A percentile compares a stretch with the other conserved stretches of the same genome.
These are phyloP conservation scores for Epistrophella euchroma DNA, from an alignment of 2,888 invertebrate species.

Conservation along the genomic window DNA sequence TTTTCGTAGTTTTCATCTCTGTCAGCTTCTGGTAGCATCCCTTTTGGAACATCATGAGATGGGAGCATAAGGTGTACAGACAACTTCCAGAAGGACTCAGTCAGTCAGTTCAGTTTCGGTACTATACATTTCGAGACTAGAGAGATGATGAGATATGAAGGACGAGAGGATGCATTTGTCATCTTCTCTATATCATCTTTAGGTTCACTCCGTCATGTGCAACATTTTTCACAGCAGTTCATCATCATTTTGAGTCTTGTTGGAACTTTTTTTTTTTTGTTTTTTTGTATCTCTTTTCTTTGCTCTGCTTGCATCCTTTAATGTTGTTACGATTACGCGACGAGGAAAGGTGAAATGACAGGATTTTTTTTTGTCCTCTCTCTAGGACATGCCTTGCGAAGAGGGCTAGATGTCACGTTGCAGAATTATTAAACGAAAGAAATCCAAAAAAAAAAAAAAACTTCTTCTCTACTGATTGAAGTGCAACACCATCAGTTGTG, in stretches of 20 bases:
- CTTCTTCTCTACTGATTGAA: constrained; percentile 55
- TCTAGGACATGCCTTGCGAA: constrained; percentile 38
- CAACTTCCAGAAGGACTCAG: constrained; percentile 59
- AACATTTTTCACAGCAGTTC: constrained; percentile 66
- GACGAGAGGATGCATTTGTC: constrained; percentile 56
- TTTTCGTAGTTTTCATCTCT: constrained; percentile 29
- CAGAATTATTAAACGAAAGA: constrained; percentile 18
- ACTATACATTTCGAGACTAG: constrained; percentile 11
- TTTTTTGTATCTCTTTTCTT: background rate
- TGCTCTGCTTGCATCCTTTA: constrained; percentile 14
- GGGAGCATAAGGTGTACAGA: constrained; percentile 60
- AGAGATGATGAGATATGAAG: constrained; percentile 6
- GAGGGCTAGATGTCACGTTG: constrained; percentile 55
- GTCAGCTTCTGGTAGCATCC: constrained; percentile 31
- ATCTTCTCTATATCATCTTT: constrained; percentile 53
- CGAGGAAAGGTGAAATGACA: constrained; percentile 17
- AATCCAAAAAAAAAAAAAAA: background rate
- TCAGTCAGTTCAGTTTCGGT: constrained; percentile 42
- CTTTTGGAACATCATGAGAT: constrained; percentile 25
- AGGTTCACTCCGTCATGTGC: constrained; percentile 34
- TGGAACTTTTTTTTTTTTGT: background rate
- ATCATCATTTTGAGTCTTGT: constrained; percentile 66
- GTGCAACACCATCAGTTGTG: constrained; percentile 54
- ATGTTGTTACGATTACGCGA: constrained; percentile 26
- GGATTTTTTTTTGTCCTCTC: background rate